Conservation (phyloP, 1,140 invertebrate genomes). For the Habropoda laboriosa region DNA sequence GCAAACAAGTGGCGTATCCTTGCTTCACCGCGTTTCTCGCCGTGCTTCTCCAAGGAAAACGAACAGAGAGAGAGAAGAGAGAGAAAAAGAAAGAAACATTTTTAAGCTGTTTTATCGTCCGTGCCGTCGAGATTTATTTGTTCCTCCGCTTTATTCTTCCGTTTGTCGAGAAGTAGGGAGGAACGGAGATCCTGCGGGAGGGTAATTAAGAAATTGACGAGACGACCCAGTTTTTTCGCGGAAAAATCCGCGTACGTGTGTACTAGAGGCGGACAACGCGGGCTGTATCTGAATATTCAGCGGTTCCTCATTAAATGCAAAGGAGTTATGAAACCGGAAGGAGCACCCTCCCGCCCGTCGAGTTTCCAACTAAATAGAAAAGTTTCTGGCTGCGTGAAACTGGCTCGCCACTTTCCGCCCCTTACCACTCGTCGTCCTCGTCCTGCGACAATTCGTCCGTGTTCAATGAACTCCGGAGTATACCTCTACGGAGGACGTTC, state of each 20-base stretch:
- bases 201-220: conserved; percentile 36
- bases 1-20: neutral
- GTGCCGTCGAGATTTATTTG: conserved; percentile 35
- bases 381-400: conserved; percentile 25
- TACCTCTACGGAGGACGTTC: neutral
- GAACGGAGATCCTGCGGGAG: neutral
- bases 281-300: conserved; percentile 45
- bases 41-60: neutral
- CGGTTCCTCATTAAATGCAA: conserved; percentile 43
- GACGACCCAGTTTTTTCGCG: neutral
- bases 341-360: neutral
- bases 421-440: neutral
- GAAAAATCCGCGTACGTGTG: neutral
- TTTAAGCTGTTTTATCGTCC: too few relatives aligned
- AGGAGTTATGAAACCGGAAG: conserved; percentile 45
- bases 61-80: too few relatives aligned
- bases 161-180: neutral
- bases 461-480: conserved; percentile 20
- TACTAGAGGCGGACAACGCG: neutral
- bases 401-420: conserved; percentile 18
- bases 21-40: neutral
- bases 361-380: conserved; percentile 44
- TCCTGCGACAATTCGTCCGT: neutral
- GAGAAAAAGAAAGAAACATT: too few relatives aligned
- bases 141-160: neutral